Evolutionary conservation across 2,113 vertebrate genomes (phyloP).

Genomic region (Bombycilla garrulus): DNA sequence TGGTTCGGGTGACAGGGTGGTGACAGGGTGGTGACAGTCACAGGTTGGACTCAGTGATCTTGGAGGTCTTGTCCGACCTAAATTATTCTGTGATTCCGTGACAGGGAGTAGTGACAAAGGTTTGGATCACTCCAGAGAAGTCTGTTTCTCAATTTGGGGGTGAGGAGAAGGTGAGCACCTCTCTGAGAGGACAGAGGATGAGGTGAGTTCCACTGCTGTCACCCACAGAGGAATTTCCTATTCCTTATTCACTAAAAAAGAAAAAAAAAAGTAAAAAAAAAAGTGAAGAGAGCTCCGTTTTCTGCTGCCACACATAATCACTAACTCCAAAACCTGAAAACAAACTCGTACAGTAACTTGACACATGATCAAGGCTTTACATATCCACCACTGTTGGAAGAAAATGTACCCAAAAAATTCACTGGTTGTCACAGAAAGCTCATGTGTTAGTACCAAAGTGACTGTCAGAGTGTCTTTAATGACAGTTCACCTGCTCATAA

Average conservation of each 20-base stretch:
- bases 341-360: background rate
- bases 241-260: background rate
- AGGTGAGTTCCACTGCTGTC: background rate
- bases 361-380: background rate
- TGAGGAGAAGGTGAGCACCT: background rate
- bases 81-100: background rate
- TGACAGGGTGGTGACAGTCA: background rate
- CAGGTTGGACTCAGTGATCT: background rate
- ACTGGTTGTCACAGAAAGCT: background rate
- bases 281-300: background rate
- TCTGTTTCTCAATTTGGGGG: background rate
- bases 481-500: background rate
- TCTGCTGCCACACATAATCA: background rate
- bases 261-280: background rate
- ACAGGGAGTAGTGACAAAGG: background rate
- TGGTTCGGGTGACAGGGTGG: background rate
- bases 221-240: background rate
- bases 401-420: background rate
- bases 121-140: background rate
- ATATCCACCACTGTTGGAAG: background rate
- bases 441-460: background rate
- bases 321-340: background rate
- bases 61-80: background rate
- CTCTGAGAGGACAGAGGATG: background rate
- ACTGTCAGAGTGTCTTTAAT: background rate